Conservation (phyloP, 2,797 vertebrate genomes). For the Knipowitschia caucasica region DNA sequence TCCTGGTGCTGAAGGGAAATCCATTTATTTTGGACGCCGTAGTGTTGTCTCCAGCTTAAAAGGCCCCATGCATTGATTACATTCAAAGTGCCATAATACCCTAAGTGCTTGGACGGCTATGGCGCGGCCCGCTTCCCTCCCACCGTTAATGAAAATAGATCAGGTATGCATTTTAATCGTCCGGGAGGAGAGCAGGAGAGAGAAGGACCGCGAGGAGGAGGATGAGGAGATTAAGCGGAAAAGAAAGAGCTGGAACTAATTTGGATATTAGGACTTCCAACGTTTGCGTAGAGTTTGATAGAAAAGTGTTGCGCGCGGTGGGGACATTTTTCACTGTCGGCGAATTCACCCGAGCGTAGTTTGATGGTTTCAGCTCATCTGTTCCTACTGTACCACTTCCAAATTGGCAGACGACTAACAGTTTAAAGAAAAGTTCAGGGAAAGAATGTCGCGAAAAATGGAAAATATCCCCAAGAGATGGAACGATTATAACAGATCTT, state of each 20-base stretch:
- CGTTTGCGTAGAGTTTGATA: background rate
- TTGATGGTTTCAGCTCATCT: constrained; percentile 16
- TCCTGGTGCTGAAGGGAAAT: constrained; percentile 42
- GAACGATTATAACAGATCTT: too few relatives aligned
- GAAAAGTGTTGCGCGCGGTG: background rate
- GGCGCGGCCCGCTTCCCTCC: background rate
- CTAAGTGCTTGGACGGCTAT: constrained; percentile 37
- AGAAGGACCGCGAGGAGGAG: constrained; percentile 11
- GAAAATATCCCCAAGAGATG: background rate
- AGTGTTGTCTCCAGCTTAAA: constrained; percentile 40
- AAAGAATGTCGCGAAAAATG: background rate
- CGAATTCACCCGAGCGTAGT: background rate
- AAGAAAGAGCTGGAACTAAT: constrained; percentile 24
- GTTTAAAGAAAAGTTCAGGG: background rate
- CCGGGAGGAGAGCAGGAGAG: background rate
- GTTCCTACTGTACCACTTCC: constrained; percentile 1
- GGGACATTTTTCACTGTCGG: constrained; percentile 12
- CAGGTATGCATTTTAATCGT: constrained; percentile 45
- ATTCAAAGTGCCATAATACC: constrained; percentile 42
- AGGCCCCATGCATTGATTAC: constrained; percentile 51
- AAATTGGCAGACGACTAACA: constrained; percentile 1
- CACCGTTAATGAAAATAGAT: constrained; percentile 41
- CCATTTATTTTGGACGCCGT: constrained; percentile 47
- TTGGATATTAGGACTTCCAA: constrained; percentile 7
- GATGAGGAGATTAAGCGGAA: constrained; percentile 6